A percentile compares a stretch with the other conserved stretches of the same genome.
Evolutionary conservation across 2,797 vertebrate species (phyloP).

Genomic region (Falco naumanni): DNA sequence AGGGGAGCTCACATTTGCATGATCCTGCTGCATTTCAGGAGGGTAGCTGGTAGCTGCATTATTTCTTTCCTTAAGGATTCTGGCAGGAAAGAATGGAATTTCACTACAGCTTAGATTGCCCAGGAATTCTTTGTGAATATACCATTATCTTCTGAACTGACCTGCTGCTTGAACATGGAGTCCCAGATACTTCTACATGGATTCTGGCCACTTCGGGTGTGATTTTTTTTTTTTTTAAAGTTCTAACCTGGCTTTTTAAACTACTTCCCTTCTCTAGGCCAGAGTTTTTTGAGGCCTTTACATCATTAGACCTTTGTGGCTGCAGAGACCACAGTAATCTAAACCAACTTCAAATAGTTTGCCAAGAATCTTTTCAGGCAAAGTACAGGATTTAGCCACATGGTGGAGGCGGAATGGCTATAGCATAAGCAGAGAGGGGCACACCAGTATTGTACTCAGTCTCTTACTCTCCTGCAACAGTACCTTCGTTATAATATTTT

Average conservation of each 20-base stretch:
- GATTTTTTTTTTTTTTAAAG: neutral
- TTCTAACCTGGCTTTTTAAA: neutral
- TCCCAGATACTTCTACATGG: neutral
- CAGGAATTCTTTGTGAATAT: neutral
- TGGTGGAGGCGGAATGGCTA: neutral
- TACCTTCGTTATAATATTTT: neutral
- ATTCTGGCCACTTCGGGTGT: neutral
- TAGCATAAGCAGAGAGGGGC: neutral
- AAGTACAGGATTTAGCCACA: neutral
- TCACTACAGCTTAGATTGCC: neutral
- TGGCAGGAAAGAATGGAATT: neutral
- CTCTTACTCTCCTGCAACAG: neutral
- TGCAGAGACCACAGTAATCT: neutral
- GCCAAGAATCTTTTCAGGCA: neutral
- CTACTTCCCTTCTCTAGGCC: neutral
- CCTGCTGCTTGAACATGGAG: neutral
- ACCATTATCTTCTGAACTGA: neutral
- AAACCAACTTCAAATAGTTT: neutral
- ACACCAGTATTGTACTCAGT: neutral
- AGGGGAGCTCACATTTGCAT: neutral
- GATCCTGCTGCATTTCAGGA: neutral
- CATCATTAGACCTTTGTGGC: neutral
- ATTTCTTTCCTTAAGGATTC: neutral
- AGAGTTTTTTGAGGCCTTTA: neutral
- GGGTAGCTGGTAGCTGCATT: neutral